Evolutionary conservation across 2,888 invertebrate species (phyloP).

Genomic region (Drosophila phalerata): DNA sequence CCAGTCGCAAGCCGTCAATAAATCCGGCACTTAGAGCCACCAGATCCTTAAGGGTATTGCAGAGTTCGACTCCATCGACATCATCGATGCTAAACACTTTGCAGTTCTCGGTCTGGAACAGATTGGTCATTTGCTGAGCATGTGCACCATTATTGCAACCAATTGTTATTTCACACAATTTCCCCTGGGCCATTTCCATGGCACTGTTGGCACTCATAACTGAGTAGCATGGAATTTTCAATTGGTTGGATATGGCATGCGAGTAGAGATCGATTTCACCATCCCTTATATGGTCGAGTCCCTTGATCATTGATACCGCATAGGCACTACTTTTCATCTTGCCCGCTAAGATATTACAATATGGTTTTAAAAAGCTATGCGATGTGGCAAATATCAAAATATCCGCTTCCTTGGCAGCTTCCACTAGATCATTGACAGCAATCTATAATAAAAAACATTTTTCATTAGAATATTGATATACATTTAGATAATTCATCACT

Average conservation of each 20-base stretch:
- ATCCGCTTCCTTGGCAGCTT: constrained; percentile 95
- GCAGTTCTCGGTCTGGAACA: constrained; percentile 97
- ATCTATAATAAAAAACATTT: constrained; percentile 87
- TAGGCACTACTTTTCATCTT: constrained; percentile 95
- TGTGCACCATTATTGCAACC: constrained; percentile 92
- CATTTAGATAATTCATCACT: background rate
- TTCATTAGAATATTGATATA: background rate
- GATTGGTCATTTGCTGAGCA: constrained; percentile 92
- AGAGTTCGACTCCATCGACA: constrained; percentile 97
- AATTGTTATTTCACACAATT: constrained; percentile 99
- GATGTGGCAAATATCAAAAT: constrained; percentile 97
- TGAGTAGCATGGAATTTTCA: constrained; percentile 95
- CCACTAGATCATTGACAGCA: constrained; percentile 95
- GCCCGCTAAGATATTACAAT: constrained; percentile 93
- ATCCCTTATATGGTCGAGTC: constrained; percentile 93
- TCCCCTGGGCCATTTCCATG: constrained; percentile 97
- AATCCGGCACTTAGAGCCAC: constrained; percentile 99
- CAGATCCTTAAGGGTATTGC: constrained; percentile 99
- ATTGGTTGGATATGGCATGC: constrained; percentile 92
- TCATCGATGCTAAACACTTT: constrained; percentile 97
- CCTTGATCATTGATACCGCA: constrained; percentile 97
- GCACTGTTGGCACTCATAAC: constrained; percentile 99
- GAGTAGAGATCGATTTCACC: constrained; percentile 97
- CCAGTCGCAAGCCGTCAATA: constrained; percentile 95
- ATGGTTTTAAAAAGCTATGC: constrained; percentile 96